Evolutionary conservation across 1,140 invertebrate genomes (phyloP).

Genomic region (Elysia chlorotica): DNA sequence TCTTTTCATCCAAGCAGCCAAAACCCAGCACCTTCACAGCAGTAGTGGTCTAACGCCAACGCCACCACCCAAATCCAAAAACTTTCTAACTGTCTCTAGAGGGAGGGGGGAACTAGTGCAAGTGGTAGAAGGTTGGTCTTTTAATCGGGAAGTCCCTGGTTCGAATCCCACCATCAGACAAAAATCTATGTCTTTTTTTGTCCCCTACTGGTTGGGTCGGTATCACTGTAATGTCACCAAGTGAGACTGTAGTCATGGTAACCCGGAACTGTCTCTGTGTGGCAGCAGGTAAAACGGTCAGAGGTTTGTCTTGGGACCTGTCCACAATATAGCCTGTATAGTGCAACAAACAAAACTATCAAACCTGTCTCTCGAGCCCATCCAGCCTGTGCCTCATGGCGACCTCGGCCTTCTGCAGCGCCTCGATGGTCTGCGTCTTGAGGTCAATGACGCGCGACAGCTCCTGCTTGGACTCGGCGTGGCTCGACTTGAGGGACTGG

Average conservation of each 20-base stretch:
- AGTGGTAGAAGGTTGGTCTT: too few relatives aligned
- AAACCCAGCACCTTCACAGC: too few relatives aligned
- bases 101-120: too few relatives aligned
- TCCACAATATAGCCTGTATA: not conserved
- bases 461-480: not conserved
- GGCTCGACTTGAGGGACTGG: not conserved
- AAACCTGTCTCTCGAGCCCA: slow-evolving; percentile 3
- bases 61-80: too few relatives aligned
- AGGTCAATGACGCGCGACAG: not conserved
- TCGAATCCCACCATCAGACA: too few relatives aligned
- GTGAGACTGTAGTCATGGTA: not conserved
- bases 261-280: too few relatives aligned
- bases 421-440: not conserved
- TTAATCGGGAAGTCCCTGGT: too few relatives aligned
- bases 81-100: too few relatives aligned
- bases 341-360: not conserved
- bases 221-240: not conserved
- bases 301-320: too few relatives aligned
- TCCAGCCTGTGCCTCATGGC: slow-evolving; percentile 8
- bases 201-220: not conserved
- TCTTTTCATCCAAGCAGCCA: too few relatives aligned
- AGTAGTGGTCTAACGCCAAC: too few relatives aligned
- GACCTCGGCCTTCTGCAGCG: not conserved
- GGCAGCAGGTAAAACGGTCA: too few relatives aligned
- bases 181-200: not conserved